Evolutionary conservation across 2,797 vertebrate species (phyloP), one percentile per base, ranked within the genome.

Genomic region (Artibeus lituratus): DNA sequence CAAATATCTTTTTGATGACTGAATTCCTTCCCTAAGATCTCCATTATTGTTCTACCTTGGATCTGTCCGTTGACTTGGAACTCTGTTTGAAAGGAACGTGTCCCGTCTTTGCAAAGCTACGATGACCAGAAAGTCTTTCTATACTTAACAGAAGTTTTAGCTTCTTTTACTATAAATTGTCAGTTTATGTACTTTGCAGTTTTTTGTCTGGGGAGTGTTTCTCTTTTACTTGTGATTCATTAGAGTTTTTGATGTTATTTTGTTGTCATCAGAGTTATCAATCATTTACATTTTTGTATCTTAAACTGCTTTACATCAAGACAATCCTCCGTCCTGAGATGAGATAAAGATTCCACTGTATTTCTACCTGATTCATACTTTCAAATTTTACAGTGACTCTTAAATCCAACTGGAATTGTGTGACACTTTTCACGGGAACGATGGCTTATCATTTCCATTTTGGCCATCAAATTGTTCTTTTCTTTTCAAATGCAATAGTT

Each of bases 91-190:
- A 96, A 96, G 59, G 42, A 78, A 32, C 7, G 4, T n/a, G 35
- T 72, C 51, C 53, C 35, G 81, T 82, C 69, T 96, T 95, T 62
- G 9, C 51, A 95, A 95, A 90, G 5, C 74, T 89, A 88, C 85
- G 69, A 78, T 89, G 70, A 76, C 7, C 37, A 90, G 47, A 49
- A 57, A 80, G 21, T 16, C 77, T 90, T 85, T 73, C 70, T 85
- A 59, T 81, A 87, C 90, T 94, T 92, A 88, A 44, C 29, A 89
- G 10, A 3, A 86, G 22, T 57, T 93, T 93, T 6, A 37, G 47
- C 86, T 91, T 85, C 32, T 87, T 91, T 91, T 39, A 65, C 69
- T 91, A 37, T 86, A 91, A 87, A 83, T 86, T 62, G 47, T 57
- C 93, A 90, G 42, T 92, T 86, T 55, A 51, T n/a, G 29, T 39